These are phyloP conservation scores for Isaurus tuberculatus DNA, from an alignment of 92 coral and sea anemone species.

Conservation along the genomic window DNA sequence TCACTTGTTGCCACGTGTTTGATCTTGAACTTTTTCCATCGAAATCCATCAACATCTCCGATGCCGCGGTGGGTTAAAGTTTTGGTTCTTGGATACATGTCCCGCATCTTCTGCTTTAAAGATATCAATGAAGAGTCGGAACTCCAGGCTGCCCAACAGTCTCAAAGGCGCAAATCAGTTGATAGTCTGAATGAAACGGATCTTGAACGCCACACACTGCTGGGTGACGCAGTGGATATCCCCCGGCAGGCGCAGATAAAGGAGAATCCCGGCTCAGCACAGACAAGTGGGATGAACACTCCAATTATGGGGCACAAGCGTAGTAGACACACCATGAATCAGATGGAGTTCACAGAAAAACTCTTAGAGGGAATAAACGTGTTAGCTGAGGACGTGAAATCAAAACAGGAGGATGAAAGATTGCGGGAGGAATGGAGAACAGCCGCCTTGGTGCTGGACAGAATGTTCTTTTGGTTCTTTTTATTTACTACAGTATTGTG, in stretches of 20 bases:
- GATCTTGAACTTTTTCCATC: slow-evolving; percentile 85
- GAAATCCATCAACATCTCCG: slow-evolving; percentile 91
- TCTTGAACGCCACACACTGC: slow-evolving; percentile 54
- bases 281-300: slow-evolving; percentile 76
- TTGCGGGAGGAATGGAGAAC: slow-evolving; percentile 89
- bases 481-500: slow-evolving; percentile 61
- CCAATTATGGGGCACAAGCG: slow-evolving; percentile 70
- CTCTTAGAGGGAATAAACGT: slow-evolving; percentile 80
- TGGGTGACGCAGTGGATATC: slow-evolving; percentile 60
- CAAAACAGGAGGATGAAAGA: slow-evolving; percentile 82
- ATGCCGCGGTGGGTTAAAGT: slow-evolving; percentile 95
- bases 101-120: slow-evolving; percentile 78
- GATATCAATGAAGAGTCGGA: slow-evolving; percentile 69
- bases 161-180: slow-evolving; percentile 64
- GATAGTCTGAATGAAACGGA: slow-evolving; percentile 60
- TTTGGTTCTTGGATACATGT: slow-evolving; percentile 87
- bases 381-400: slow-evolving; percentile 86
- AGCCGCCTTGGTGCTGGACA: slow-evolving; percentile 84
- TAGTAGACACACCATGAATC: slow-evolving; percentile 64
- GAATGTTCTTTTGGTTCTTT: slow-evolving; percentile 89
- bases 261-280: slow-evolving; percentile 61
- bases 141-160: slow-evolving; percentile 56
- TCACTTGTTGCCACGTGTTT: slow-evolving; percentile 88
- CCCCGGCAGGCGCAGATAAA: slow-evolving; percentile 55
- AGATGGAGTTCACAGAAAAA: slow-evolving; percentile 73